A percentile compares a stretch with the other conserved stretches of the same genome.
These are phyloP conservation scores for Bucorvus abyssinicus DNA, from an alignment of 2,797 vertebrate genomes.

Conservation along the genomic window DNA sequence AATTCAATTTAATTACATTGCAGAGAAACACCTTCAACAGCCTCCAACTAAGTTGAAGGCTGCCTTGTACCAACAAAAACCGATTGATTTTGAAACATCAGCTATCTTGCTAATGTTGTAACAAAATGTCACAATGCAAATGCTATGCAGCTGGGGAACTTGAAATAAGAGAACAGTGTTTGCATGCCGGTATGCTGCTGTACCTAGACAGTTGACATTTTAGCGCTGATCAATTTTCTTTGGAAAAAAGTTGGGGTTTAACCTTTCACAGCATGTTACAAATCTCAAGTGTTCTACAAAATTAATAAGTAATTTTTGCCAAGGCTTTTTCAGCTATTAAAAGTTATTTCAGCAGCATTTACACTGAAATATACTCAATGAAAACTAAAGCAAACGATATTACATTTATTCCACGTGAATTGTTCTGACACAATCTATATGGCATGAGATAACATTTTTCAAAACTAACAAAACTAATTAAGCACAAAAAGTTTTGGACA, in stretches of 20 bases:
- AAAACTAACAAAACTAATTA: background rate
- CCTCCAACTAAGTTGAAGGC: background rate
- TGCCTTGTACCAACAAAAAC: background rate
- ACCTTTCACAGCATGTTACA: slow-evolving; percentile 49
- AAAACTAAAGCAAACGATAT: background rate
- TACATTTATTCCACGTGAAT: background rate
- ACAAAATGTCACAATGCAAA: slow-evolving; percentile 79
- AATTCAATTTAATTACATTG: background rate
- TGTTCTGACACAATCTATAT: background rate
- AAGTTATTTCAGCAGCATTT: background rate
- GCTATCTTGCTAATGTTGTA: slow-evolving; percentile 62
- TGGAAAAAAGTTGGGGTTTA: slow-evolving; percentile 42
- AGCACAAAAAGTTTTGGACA: background rate
- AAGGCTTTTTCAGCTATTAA: background rate
- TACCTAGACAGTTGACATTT: slow-evolving; percentile 67
- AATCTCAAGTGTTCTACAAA: slow-evolving; percentile 35
- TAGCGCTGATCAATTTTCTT: slow-evolving; percentile 63
- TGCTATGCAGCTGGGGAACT: slow-evolving; percentile 66
- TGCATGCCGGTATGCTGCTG: slow-evolving; percentile 52
- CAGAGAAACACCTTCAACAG: background rate
- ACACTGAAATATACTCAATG: background rate
- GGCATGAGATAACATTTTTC: background rate
- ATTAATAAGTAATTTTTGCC: slow-evolving; percentile 34
- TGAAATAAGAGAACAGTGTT: slow-evolving; percentile 50
- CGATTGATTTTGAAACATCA: slow-evolving; percentile 71